Percentiles rank a stretch among this genome's conserved stretches.
Conservation (phyloP, 1,140 invertebrate genomes). For the Colletes latitarsis region DNA sequence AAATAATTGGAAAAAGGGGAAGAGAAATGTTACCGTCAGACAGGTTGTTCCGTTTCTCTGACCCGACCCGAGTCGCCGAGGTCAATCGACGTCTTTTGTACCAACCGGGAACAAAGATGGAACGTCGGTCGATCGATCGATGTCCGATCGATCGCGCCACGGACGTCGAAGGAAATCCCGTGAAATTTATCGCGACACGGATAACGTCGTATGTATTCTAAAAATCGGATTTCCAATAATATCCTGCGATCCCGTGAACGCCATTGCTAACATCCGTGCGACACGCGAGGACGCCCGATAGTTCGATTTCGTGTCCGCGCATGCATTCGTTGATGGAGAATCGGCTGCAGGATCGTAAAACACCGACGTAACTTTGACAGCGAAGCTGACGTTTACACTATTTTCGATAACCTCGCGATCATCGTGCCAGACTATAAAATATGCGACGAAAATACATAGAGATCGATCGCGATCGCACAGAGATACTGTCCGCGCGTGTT, state of each 20-base stretch:
- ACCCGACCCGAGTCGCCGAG: too few species aligned
- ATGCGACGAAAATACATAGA: neutral
- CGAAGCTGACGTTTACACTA: neutral
- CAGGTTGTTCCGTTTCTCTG: too few species aligned
- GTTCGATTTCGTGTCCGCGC: neutral
- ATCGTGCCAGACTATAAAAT: constrained; percentile 23
- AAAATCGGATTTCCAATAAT: constrained; percentile 60
- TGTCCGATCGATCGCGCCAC: neutral
- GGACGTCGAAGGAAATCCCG: constrained; percentile 8
- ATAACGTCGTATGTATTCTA: constrained; percentile 13
- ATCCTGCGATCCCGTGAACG: constrained; percentile 33
- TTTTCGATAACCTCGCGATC: constrained; percentile 44
- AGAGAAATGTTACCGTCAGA: too few species aligned
- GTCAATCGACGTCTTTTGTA: too few species aligned
- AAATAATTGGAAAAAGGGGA: too few species aligned
- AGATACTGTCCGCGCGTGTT: too few species aligned
- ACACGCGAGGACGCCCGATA: constrained; percentile 3
- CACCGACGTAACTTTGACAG: too few species aligned
- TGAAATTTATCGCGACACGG: constrained; percentile 53
- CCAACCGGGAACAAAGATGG: too few species aligned
- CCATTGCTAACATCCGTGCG: neutral
- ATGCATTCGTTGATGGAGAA: constrained; percentile 3
- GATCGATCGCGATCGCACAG: too few species aligned
- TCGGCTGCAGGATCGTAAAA: constrained; percentile 12
- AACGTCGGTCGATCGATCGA: neutral